phyloP scores from a whole-genome alignment of 2,113 vertebrate species.

The Toxotes chatareus region DNA sequence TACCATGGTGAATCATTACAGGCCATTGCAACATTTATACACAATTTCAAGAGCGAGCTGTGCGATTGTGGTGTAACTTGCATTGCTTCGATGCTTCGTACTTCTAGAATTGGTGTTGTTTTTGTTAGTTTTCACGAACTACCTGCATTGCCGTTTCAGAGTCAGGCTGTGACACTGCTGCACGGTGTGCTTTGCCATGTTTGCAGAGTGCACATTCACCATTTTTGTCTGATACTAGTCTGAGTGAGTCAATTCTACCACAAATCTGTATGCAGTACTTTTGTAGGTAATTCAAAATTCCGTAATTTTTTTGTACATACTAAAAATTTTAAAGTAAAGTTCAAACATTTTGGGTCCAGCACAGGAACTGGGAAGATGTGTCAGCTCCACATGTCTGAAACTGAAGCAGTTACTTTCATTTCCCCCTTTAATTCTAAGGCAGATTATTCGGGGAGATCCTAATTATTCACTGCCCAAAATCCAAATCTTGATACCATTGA shows the following conservation, averaged over 20 bases:
- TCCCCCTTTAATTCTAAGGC: neutral
- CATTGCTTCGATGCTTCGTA: neutral
- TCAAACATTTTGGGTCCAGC: neutral
- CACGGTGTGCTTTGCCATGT: constrained; percentile 30
- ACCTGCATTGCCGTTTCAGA: constrained; percentile 3
- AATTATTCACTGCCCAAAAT: neutral
- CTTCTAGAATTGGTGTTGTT: neutral
- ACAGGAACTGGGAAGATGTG: neutral
- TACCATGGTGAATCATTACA: neutral
- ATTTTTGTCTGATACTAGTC: constrained; percentile 26
- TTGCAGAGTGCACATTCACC: constrained; percentile 1
- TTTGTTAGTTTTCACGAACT: constrained; percentile 2
- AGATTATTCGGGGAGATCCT: neutral
- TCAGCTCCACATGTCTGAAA: too few species aligned
- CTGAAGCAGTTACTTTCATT: neutral
- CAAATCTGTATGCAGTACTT: neutral
- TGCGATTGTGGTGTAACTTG: neutral
- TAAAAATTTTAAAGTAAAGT: neutral
- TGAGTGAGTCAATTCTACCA: constrained; percentile 23
- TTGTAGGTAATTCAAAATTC: neutral
- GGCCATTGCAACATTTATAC: neutral
- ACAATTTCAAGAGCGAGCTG: neutral
- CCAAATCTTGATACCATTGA: neutral
- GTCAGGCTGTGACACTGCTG: neutral
- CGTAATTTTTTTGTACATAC: too few species aligned